Evolutionary conservation across 2,113 vertebrate genomes (phyloP), one percentile per base, ranked within the genome.

Genomic region (Charina bottae): DNA sequence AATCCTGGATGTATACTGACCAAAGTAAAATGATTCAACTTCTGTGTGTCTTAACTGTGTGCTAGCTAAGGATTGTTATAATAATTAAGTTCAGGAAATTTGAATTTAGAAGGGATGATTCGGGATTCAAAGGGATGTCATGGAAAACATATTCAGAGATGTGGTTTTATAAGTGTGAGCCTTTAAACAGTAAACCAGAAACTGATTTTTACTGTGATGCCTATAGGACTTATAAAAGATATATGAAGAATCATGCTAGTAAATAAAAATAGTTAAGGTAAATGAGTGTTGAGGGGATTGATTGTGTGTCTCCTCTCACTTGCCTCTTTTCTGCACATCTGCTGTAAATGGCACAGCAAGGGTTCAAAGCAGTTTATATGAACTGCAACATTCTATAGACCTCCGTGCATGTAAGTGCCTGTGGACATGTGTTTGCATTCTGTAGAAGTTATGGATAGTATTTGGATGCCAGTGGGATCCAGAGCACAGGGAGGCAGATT

Each of bases 101-200:
- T 78, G 72, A 78, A 42, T 78, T 78, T 33, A 37, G 33, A 83
- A 96, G 89, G 37, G 64, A 17, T 85, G 37, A 58, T 91, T 95
- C 56, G 87, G n/a, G 89, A 93, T 85, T 24, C 42, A 6, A 87
- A 33, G 56, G 84, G 49, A 17, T 85, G 60, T 83, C 23, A 26
- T 33, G 28, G 58, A 23, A 54, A 68, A 68, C 6, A 89, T 56
- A 96, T 93, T 84, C 90, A 72, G 58, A 90, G 90, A 88, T 85
- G 93, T 21, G 4, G 2, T 59, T 60, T 94, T 90, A 90, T 59
- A 0, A 0, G 84, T 93, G 0, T 92, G 60, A 92, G 93, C 93
- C 88, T 89, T 93, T 93, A 83, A 92, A 94, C 3, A 12, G 83
- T 96, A 91, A 87, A 87, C 2, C 37, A 53, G 60, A 53, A 90